phyloP scores from a whole-genome alignment of 2,797 vertebrate genomes.

The Tamandua tetradactyla region DNA sequence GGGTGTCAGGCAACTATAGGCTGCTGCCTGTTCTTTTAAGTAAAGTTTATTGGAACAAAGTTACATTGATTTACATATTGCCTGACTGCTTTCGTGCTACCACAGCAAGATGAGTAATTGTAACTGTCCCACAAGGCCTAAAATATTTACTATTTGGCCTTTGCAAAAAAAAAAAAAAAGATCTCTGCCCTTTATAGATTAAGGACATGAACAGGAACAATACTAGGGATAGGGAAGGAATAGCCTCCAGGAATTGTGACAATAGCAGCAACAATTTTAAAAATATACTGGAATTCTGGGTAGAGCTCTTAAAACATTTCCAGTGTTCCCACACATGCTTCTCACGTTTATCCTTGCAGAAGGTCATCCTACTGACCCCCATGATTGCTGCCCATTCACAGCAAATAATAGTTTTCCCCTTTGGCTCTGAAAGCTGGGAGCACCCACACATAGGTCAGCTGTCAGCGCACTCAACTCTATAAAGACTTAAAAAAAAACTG shows the following conservation, averaged over 20 bases:
- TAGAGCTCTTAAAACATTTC: not conserved
- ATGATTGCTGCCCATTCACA: not conserved
- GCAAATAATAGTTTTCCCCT: not conserved
- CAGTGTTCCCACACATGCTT: not conserved
- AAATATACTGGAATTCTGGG: not conserved
- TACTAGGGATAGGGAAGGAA: not conserved
- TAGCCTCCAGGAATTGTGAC: not conserved
- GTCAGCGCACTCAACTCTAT: not conserved
- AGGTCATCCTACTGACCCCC: not conserved
- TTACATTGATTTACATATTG: not conserved
- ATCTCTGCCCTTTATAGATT: not conserved
- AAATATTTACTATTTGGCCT: constrained; percentile 6
- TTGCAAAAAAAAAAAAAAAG: not conserved
- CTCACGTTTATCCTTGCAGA: not conserved
- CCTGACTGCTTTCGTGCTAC: not conserved
- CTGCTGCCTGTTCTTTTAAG: not conserved
- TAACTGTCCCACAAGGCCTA: constrained; percentile 28
- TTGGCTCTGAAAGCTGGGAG: not conserved
- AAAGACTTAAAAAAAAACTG: not conserved
- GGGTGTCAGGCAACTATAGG: not conserved
- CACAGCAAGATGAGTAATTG: not conserved
- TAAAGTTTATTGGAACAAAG: not conserved
- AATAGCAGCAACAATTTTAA: not conserved
- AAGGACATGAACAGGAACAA: not conserved
- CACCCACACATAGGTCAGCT: not conserved